These are phyloP conservation scores for Hippopotamyrus pictus DNA, from an alignment of 2,797 vertebrate species.

Conservation along the genomic window DNA sequence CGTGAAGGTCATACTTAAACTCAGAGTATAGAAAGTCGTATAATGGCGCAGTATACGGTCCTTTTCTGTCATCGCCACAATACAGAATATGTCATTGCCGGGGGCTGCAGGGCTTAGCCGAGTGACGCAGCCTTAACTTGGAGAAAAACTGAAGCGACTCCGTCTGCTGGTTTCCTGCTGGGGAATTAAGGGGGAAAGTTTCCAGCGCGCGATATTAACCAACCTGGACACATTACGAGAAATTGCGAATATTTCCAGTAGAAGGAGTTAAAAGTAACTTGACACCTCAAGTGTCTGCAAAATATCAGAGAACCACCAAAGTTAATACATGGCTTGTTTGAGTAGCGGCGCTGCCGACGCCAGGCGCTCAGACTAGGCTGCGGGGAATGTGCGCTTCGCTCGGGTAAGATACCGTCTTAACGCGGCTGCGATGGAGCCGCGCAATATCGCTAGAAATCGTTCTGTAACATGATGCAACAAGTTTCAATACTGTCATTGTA, in stretches of 20 bases:
- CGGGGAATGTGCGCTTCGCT: neutral
- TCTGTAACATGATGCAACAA: neutral
- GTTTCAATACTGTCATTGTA: neutral
- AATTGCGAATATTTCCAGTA: neutral
- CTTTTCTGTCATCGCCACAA: conserved; percentile 13
- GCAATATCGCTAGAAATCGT: neutral
- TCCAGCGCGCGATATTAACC: neutral
- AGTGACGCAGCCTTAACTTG: conserved; percentile 30
- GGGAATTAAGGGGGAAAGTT: neutral
- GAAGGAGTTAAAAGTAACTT: conserved; percentile 29
- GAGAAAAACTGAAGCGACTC: conserved; percentile 26
- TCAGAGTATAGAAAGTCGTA: neutral
- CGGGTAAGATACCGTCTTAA: neutral
- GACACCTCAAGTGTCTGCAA: conserved; percentile 6
- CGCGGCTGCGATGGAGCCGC: neutral
- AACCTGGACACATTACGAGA: neutral
- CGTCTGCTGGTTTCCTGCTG: conserved; percentile 34
- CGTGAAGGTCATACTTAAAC: neutral
- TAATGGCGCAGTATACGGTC: neutral
- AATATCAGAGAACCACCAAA: neutral
- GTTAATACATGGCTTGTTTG: neutral
- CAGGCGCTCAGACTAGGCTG: conserved; percentile 14
- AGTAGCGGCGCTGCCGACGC: neutral
- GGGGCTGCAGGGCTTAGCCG: conserved; percentile 37
- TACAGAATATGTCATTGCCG: conserved; percentile 22